Base-by-base conservation (phyloP, 2,797 vertebrate genomes). In the Smutsia temminckii region DNA sequence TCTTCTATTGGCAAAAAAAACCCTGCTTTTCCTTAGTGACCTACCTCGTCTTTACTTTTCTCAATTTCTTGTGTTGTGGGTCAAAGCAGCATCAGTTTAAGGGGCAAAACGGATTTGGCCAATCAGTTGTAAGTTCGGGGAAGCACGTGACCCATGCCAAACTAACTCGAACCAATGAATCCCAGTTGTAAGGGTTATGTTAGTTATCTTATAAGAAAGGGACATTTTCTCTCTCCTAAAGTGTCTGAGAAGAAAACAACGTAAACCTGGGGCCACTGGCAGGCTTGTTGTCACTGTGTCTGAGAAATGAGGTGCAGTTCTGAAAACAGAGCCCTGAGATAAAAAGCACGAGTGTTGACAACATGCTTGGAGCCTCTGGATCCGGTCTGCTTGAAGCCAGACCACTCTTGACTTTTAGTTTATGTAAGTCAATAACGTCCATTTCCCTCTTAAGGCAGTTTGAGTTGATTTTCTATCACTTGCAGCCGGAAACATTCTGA, bases 381-480 rank as follows among this genome's bases (percentile, higher is more conserved):
- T 78, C 46, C 16, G 18, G 57, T 21, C 0, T 34, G 8, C n/a
- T 66, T 55, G 90, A 37, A 68, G 18, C 34, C 40, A 71, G 29
- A 37, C 8, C 9, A n/a, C 71, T 51, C 42, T 40, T 51, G 34
- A 74, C 12, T 64, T 88, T 42, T 66, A 40, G 27, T 32, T 71
- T 85, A 12, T 77, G 6, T 63, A 55, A 94, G 46, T 85, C 68
- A 59, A 23, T 83, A 29, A 95, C 84, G 74, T 32, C 23, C 63
- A 29, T 74, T 87, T 91, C 18, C 53, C 61, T 21, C 59, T 66
- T 57, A 83, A 83, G 55, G 90, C 18, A 90, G 20, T 86, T 42
- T 14, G 17, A 69, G 74, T 64, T 94, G 68, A 69, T 92, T 86
- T 93, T 91, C 57, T 86, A 79, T 81, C 69, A 55, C 49, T 68